A percentile compares a stretch with the other conserved stretches of the same genome.
Evolutionary conservation across 1,140 invertebrate genomes (phyloP).

Genomic region (Drosophila tristis): DNA sequence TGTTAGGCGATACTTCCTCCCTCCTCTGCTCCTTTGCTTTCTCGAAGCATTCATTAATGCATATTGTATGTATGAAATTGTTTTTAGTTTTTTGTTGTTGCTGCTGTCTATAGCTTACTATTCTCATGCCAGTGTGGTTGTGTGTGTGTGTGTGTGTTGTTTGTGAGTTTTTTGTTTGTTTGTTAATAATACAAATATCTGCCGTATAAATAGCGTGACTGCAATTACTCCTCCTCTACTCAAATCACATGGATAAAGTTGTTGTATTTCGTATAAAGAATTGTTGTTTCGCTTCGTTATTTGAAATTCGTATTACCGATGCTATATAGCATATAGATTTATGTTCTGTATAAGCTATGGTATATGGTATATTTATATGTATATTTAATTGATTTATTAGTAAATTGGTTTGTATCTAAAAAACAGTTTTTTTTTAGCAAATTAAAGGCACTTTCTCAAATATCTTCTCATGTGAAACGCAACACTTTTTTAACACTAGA

Average conservation of each 20-base stretch:
- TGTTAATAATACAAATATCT: slow-evolving; percentile 41
- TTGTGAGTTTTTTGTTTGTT: slow-evolving; percentile 5
- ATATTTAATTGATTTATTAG: slow-evolving; percentile 51
- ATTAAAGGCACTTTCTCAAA: slow-evolving; percentile 80
- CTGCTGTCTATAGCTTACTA: slow-evolving; percentile 26
- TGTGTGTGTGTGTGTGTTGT: slow-evolving; percentile 19
- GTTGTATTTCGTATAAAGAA: slow-evolving; percentile 33
- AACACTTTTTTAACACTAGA: slow-evolving; percentile 61
- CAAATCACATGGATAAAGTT: slow-evolving; percentile 39
- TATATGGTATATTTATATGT: slow-evolving; percentile 35
- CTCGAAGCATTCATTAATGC: slow-evolving; percentile 37
- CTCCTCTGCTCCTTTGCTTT: neutral
- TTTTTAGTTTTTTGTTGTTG: slow-evolving; percentile 22
- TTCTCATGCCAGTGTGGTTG: no score
- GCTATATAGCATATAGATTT: slow-evolving; percentile 31
- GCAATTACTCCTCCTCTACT: slow-evolving; percentile 2
- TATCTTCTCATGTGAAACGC: slow-evolving; percentile 68
- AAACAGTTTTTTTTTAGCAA: slow-evolving; percentile 77
- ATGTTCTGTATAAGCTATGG: slow-evolving; percentile 21
- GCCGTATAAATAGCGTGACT: slow-evolving; percentile 40
- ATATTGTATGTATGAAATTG: slow-evolving; percentile 34
- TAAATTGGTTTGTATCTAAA: slow-evolving; percentile 75
- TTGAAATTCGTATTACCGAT: slow-evolving; percentile 35
- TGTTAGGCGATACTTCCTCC: slow-evolving; percentile 34
- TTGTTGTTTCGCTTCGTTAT: slow-evolving; percentile 27